Evolutionary conservation across 2,797 vertebrate species (phyloP), one percentile per base, ranked within the genome.

Genomic region (Chelonia mydas): DNA sequence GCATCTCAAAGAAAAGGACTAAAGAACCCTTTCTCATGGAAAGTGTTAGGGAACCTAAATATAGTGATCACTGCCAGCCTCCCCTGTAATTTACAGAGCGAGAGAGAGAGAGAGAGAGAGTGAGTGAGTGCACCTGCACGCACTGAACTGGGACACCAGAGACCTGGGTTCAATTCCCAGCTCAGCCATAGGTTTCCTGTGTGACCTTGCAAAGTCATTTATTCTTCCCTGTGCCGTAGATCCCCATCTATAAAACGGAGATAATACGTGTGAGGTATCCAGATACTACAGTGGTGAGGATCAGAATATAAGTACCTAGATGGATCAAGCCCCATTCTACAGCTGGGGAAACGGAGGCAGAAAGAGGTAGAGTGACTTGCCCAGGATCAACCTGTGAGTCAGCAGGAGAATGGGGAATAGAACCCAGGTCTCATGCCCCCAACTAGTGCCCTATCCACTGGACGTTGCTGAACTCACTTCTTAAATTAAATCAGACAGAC

Each of bases 321-420:
- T 9, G 33, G 72, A 50, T 13, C 37, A 28, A 90, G 21, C 50
- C 41, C 53, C 23, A 81, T 86, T 3, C 0, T 23, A 61, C 28
- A 1, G 1, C 0, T 0, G 27, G 50, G 21, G 17, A 54, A 0
- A 3, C 28, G 65, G 61, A 16, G 68, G 0, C 11, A 50, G 6
- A 47, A 27, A 47, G 27, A 28, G 41, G 0, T 0, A 1, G 78
- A 74, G 79, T 47, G 45, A 76, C 25, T 16, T 10, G 1, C 3
- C 45, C 8, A 1, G 31, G 65, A 3, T 12, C 51, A 45, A 7
- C 2, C 3, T 16, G 37, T 13, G 72, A 76, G 72, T 12, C 37
- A 49, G 72, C 51, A 45, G 57, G 0, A 0, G 55, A 91, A 10
- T 0, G 0, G 41, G 49, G 84, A 54, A 16, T 13, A 7, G 77